These are phyloP conservation scores for Silurus meridionalis DNA, from an alignment of 2,113 vertebrate species.

Conservation along the genomic window DNA sequence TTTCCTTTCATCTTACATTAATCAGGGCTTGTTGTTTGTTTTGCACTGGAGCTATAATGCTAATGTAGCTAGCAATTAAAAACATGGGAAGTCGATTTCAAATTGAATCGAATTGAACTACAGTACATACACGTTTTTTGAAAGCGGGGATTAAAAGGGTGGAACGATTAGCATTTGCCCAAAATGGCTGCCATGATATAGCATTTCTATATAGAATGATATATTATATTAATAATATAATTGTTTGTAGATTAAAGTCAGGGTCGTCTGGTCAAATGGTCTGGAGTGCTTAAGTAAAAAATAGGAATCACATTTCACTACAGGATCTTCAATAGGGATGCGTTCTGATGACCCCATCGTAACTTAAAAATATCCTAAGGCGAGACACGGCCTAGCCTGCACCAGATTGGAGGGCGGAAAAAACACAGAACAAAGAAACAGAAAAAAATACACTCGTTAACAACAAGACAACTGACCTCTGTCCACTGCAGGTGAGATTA, in stretches of 20 bases:
- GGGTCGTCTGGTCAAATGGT: not conserved
- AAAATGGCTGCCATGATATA: not conserved
- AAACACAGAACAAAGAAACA: no score
- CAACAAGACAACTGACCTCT: no score
- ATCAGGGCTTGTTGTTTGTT: not conserved
- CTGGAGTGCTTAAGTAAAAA: not conserved
- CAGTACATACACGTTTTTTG: not conserved
- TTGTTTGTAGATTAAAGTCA: not conserved
- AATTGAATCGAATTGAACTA: not conserved
- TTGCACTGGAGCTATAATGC: not conserved
- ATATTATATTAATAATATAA: no score
- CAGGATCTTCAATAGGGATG: no score
- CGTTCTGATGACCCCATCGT: no score
- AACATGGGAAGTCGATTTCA: not conserved
- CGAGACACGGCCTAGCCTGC: no score
- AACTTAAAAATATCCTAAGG: no score
- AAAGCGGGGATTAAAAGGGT: not conserved
- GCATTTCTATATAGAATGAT: not conserved
- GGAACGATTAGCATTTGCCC: not conserved
- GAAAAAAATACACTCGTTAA: no score
- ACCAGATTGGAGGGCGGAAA: no score
- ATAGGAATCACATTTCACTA: not conserved
- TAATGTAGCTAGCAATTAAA: not conserved
- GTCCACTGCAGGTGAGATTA: no score
- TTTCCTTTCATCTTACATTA: conserved; percentile 9